A percentile compares a stretch with the other conserved stretches of the same genome.
phyloP scores from a whole-genome alignment of 2,797 vertebrate species.

The Rhynchotus rufescens region DNA sequence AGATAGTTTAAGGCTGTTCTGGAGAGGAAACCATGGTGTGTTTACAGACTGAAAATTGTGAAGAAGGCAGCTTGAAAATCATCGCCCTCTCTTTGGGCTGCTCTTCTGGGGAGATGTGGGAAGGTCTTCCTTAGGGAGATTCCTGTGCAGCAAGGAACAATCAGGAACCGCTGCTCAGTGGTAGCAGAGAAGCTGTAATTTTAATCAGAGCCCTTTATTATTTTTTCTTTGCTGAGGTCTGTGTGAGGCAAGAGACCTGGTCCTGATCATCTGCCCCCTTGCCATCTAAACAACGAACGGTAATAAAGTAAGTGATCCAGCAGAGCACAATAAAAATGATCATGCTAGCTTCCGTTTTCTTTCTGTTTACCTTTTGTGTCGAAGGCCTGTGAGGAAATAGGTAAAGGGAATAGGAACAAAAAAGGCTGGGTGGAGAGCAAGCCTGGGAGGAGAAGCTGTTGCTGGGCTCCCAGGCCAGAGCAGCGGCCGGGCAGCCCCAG shows the following conservation, averaged over 20 bases:
- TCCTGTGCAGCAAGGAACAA: background rate
- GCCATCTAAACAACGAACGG: background rate
- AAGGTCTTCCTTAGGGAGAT: background rate
- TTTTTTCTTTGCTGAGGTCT: background rate
- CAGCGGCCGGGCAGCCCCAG: no score
- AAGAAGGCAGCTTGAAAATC: background rate
- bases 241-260: background rate
- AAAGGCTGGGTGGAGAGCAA: background rate
- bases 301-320: background rate
- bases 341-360: rapidly evolving
- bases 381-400: background rate
- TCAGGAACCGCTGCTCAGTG: background rate
- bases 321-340: background rate
- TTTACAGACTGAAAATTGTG: background rate
- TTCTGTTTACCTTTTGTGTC: background rate
- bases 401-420: background rate
- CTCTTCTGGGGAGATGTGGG: background rate
- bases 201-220: background rate
- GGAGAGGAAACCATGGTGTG: background rate
- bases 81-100: background rate
- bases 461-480: background rate
- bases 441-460: background rate
- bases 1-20: background rate
- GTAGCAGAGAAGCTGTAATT: background rate
- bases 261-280: background rate